phyloP scores from a whole-genome alignment of 2,113 vertebrate genomes.

The Sinosuthora webbiana region DNA sequence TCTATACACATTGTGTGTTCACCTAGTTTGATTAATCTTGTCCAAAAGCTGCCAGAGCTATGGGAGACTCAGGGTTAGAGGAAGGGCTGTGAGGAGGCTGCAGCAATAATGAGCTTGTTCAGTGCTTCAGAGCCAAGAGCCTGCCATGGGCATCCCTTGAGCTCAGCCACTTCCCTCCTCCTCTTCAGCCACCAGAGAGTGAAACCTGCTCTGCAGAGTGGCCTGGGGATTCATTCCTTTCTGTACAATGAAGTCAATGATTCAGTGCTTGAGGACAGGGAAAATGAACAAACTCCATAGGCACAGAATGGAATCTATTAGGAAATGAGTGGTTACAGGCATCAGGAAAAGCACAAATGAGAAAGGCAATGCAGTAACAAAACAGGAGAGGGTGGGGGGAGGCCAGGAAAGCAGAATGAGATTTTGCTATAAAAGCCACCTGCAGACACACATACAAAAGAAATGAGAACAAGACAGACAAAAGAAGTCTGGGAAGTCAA shows the following conservation, averaged over 20 bases:
- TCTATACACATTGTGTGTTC: background rate
- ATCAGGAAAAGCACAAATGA: constrained; percentile 11
- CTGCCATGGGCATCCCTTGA: background rate
- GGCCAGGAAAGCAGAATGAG: background rate
- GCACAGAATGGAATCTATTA: background rate
- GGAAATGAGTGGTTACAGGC: constrained; percentile 22
- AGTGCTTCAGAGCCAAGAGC: background rate
- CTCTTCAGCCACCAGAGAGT: background rate
- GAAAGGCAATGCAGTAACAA: background rate
- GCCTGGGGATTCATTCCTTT: background rate
- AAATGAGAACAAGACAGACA: constrained; percentile 38
- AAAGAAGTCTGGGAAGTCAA: constrained; percentile 29
- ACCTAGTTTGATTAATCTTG: background rate
- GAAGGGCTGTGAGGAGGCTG: background rate
- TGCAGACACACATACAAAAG: constrained; percentile 38
- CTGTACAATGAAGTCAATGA: background rate
- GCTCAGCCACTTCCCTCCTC: background rate
- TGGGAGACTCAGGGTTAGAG: background rate
- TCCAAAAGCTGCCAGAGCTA: background rate
- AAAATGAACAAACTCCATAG: background rate
- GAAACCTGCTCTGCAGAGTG: background rate
- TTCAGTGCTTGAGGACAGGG: background rate
- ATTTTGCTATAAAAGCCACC: constrained; percentile 39
- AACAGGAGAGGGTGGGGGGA: background rate
- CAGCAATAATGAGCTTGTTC: background rate